Percentiles rank a stretch among this genome's conserved stretches.
Evolutionary conservation across 2,113 vertebrate species (phyloP).

Genomic region (Hippocampus zosterae): DNA sequence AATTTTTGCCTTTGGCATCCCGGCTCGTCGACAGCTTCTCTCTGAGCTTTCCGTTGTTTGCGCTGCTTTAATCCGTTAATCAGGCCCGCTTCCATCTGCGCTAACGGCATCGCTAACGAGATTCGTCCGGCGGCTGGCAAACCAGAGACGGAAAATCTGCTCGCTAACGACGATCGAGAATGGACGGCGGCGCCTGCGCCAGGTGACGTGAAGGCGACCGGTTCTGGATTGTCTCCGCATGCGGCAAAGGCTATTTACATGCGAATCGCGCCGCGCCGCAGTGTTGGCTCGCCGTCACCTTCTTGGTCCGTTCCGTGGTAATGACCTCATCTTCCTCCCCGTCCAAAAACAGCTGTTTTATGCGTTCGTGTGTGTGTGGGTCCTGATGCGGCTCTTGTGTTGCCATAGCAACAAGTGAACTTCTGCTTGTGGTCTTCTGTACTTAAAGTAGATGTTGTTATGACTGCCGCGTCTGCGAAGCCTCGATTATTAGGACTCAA

Average conservation of each 20-base stretch:
- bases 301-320: conserved; percentile 36
- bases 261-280: conserved; percentile 40
- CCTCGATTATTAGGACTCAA: background rate
- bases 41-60: conserved; percentile 25
- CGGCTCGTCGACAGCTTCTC: conserved; percentile 12
- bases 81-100: conserved; percentile 37
- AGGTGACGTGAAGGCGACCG: background rate
- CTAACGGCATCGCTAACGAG: conserved; percentile 49
- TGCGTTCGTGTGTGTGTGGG: conserved; percentile 26
- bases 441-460: conserved; percentile 63
- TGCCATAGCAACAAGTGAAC: conserved; percentile 66
- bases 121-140: conserved; percentile 54
- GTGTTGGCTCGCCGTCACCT: conserved; percentile 28
- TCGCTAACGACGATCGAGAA: conserved; percentile 25
- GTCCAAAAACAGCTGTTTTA: conserved; percentile 36
- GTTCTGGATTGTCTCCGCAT: background rate
- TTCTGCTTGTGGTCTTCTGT: conserved; percentile 56
- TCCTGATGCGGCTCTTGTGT: conserved; percentile 50
- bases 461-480: background rate
- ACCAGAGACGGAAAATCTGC: conserved; percentile 13
- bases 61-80: conserved; percentile 57
- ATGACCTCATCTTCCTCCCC: conserved; percentile 37
- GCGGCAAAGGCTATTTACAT: conserved; percentile 37
- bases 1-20: background rate
- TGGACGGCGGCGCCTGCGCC: conserved; percentile 6